Base-by-base conservation (phyloP, 2,888 invertebrate genomes). In the Noctua comes region DNA sequence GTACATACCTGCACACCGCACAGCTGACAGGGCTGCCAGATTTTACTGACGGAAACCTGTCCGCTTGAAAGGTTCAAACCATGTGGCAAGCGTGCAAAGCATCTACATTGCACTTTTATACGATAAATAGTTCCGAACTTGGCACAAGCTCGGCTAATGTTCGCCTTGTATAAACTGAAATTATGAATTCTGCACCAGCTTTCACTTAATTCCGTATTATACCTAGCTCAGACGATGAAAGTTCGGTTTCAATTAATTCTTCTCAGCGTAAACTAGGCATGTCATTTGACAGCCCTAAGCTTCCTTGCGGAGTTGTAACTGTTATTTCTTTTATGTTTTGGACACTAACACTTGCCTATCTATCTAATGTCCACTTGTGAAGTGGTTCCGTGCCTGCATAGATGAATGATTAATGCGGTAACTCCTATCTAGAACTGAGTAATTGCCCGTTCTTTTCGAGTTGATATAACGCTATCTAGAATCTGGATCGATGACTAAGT, bases 261-360 rank as follows among this genome's bases (percentile, higher is more conserved):
- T 54, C n/a, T 65, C 16, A 36, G 46, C 36, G 27, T 68, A 65
- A 75, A 46, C 24, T n/a, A 72, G 68, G 51, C 46, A 57, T 27
- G 40, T 21, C 57, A 70, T 54, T 76, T 43, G 84, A 66, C 84
- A 85, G 54, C 84, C 84, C 84, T 84, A 85, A 31, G 54, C 69
- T 68, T 77, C 80, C 36, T 59, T 73, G 74, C 76, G 65, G 80
- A 88, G 86, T 84, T 84, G 83, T 88, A 88, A 89, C 89, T 86
- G 86, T 90, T 90, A 87, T 87, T 88, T 89, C 85, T 90, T 90
- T 88, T 90, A 85, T 85, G 85, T 85, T 86, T 85, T 86, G 73
- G 83, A 77, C 73, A 76, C 83, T 85, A 85, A 85, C 86, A 78
- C 83, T 83, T 73, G 68, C 68, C 77, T 85, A 85, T 79, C 79